Evolutionary conservation across 2,797 vertebrate species (phyloP).

Genomic region (Sebastes hubbsi): DNA sequence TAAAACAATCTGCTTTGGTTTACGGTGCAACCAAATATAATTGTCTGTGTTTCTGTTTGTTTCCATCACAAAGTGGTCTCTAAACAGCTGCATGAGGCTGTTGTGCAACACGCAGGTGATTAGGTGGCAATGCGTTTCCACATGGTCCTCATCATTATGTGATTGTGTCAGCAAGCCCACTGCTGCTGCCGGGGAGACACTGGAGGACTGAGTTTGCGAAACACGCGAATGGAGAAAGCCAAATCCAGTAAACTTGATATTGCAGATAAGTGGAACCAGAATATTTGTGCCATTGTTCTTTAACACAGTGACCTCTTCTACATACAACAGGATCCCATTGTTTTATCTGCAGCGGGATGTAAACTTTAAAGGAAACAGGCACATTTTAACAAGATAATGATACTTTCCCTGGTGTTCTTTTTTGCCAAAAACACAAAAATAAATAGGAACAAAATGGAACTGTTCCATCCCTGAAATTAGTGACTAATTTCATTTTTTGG

Average conservation of each 20-base stretch:
- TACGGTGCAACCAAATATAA: conserved; percentile 20
- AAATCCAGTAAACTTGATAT: conserved; percentile 57
- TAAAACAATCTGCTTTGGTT: conserved; percentile 20
- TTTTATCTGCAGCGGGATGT: conserved; percentile 14
- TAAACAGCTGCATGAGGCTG: conserved; percentile 36
- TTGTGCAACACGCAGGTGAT: conserved; percentile 71
- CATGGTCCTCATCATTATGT: conserved; percentile 62
- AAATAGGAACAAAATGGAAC: background rate
- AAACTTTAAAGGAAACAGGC: conserved; percentile 27
- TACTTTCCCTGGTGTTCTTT: background rate
- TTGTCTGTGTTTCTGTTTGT: conserved; percentile 25
- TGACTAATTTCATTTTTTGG: background rate
- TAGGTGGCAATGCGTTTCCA: conserved; percentile 55
- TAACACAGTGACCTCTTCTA: conserved; percentile 3
- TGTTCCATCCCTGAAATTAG: background rate
- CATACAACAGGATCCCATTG: conserved; percentile 2
- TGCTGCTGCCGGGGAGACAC: conserved; percentile 44
- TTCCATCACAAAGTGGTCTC: conserved; percentile 27
- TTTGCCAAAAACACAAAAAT: background rate
- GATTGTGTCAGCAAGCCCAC: conserved; percentile 43
- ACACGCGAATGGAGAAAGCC: conserved; percentile 36
- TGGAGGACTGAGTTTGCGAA: conserved; percentile 52
- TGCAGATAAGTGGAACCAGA: conserved; percentile 64
- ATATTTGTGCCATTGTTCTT: conserved; percentile 41
- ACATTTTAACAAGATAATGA: conserved; percentile 3